These are phyloP conservation scores for Enteromius thamalakanensis DNA, from an alignment of 2,797 vertebrate genomes.

Conservation along the genomic window DNA sequence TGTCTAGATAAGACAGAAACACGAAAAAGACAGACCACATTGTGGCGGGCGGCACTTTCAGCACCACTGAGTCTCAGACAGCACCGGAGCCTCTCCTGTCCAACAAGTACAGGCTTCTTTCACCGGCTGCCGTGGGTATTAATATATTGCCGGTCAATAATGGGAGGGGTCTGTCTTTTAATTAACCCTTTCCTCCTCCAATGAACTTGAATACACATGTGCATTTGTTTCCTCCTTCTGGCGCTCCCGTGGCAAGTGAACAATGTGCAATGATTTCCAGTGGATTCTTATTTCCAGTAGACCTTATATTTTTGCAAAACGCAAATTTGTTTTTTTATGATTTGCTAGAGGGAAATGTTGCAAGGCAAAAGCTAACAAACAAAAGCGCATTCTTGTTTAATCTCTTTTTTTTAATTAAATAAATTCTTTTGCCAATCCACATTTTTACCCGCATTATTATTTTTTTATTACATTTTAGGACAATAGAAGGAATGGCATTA, in stretches of 20 bases:
- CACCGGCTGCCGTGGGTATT: constrained; percentile 67
- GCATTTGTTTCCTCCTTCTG: constrained; percentile 23
- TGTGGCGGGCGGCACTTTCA: constrained; percentile 71
- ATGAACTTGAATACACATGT: constrained; percentile 39
- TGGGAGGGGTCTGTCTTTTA: constrained; percentile 76
- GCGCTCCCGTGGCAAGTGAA: constrained; percentile 4
- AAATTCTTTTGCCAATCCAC: background rate
- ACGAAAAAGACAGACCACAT: constrained; percentile 81
- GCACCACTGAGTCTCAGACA: constrained; percentile 80
- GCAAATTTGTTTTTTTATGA: background rate
- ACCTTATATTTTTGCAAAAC: constrained; percentile 11
- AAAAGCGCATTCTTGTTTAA: background rate
- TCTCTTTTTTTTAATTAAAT: background rate
- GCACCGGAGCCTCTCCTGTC: constrained; percentile 66
- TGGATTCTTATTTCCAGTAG: background rate
- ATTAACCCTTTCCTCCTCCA: constrained; percentile 67
- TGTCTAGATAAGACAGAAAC: constrained; percentile 78
- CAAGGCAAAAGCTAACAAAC: background rate
- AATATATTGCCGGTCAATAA: constrained; percentile 67
- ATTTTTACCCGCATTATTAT: background rate
- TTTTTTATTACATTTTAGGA: background rate
- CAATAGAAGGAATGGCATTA: background rate
- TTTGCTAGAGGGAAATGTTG: constrained; percentile 2
- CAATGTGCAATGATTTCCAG: constrained; percentile 19
- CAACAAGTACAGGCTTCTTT: constrained; percentile 67